Base-by-base conservation (phyloP, 2,888 invertebrate genomes). In the Drosophila anomalipes region DNA sequence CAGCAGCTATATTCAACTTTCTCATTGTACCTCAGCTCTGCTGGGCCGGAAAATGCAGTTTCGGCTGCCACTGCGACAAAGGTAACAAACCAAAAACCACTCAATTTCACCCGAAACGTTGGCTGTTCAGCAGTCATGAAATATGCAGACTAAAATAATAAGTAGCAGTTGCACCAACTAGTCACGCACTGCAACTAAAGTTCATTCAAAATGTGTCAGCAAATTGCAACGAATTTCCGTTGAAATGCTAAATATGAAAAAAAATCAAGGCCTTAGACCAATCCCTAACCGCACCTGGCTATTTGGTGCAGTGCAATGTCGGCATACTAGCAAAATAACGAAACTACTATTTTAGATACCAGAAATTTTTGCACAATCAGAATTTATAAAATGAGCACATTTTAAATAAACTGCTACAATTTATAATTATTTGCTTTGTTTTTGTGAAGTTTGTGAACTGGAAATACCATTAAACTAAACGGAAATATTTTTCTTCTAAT, bases 71-170 rank as follows among this genome's bases (percentile, higher is more conserved):
- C 52, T 53, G 53, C 22, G 30, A 64, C 60, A 65, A 72, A 37
- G 49, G 64, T 19, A 44, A 44, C 57, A 10, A 57, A 14, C 69
- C 74, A 61, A 66, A 70, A 59, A 53, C 71, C 71, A 67, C 74
- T 58, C 66, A 72, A 70, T 79, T 70, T 71, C 30, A 59, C n/a
- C 57, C 56, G 71, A 72, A 72, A 53, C 49, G 56, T 51, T 49
- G 76, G 44, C 26, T 58, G 58, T 61, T 68, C 56, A 54, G 30
- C 65, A 54, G 59, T 65, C 71, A 76, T 84, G 73, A 77, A 83
- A 71, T 77, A 88, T 83, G 73, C 67, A 70, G 19, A 12, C n/a
- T 16, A 32, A 65, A 66, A 75, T 85, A 78, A 62, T 70, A 75
- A 65, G 52, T 63, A 61, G 44, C 52, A 67, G 57, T 58, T 63